Conservation (phyloP, 2,888 invertebrate species). For the Nysson spinosus region DNA sequence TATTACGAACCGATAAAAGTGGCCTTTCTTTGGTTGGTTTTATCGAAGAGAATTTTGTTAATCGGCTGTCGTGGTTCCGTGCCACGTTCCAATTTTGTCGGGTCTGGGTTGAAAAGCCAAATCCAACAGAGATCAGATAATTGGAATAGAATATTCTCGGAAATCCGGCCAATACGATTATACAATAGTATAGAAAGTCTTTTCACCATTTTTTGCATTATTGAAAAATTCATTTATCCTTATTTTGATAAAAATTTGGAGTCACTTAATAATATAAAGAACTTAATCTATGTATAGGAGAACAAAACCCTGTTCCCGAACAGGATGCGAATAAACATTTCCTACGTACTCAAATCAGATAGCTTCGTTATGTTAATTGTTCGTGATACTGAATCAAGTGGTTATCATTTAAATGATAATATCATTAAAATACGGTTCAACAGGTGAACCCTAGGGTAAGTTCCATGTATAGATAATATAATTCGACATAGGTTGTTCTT, state of each 20-base stretch:
- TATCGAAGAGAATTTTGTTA: slow-evolving; percentile 61
- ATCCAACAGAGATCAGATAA: slow-evolving; percentile 32
- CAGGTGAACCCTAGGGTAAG: slow-evolving; percentile 50
- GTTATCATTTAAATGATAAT: slow-evolving; percentile 4
- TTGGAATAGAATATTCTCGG: slow-evolving; percentile 40
- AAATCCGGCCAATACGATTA: slow-evolving; percentile 2
- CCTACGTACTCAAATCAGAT: no score
- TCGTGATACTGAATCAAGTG: no score
- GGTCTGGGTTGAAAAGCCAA: slow-evolving; percentile 49
- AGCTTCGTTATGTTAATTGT: no score
- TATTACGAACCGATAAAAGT: slow-evolving; percentile 56
- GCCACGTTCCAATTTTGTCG: slow-evolving; percentile 60
- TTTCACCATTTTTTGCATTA: neutral
- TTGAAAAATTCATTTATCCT: no score
- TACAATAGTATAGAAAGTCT: neutral
- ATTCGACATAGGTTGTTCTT: slow-evolving; percentile 62
- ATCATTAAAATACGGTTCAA: slow-evolving; percentile 50
- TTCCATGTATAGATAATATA: slow-evolving; percentile 48
- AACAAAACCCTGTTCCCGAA: no score
- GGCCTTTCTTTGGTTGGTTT: slow-evolving; percentile 35
- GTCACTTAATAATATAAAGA: no score
- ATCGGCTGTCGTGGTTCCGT: slow-evolving; percentile 59
- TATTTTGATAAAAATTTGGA: no score
- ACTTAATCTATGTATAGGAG: no score
- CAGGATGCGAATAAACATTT: no score